These are phyloP conservation scores for Enteromius unitaeniatus DNA, from an alignment of 2,797 vertebrate species.

Conservation along the genomic window DNA sequence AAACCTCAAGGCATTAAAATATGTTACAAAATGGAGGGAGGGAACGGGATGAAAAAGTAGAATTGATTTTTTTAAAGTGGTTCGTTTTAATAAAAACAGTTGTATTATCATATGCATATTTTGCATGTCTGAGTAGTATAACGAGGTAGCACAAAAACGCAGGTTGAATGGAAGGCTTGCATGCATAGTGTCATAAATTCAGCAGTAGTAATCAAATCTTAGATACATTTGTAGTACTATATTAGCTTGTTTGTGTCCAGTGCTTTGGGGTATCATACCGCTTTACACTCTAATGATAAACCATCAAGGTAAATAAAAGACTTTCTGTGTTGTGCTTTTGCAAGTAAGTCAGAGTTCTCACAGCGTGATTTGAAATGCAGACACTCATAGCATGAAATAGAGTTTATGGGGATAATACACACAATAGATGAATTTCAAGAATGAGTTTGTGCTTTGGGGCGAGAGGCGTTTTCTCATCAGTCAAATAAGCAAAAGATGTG, in stretches of 20 bases:
- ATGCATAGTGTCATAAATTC: not conserved
- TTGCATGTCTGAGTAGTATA: not conserved
- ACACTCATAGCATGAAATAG: constrained; percentile 46
- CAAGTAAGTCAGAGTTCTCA: constrained; percentile 12
- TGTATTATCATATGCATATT: not conserved
- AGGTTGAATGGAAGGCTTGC: not conserved
- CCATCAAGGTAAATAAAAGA: constrained; percentile 35
- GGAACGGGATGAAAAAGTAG: constrained; percentile 19
- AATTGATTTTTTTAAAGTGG: constrained; percentile 34
- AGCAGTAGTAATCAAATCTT: constrained; percentile 3
- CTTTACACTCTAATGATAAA: constrained; percentile 16
- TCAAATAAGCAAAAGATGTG: constrained; percentile 46
- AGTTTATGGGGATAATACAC: constrained; percentile 50
- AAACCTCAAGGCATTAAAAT: constrained; percentile 31
- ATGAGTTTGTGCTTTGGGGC: constrained; percentile 53
- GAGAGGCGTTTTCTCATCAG: constrained; percentile 51
- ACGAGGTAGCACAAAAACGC: not conserved
- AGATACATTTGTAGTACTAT: not conserved
- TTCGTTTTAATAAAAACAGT: constrained; percentile 35
- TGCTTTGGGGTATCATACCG: constrained; percentile 1
- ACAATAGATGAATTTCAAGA: constrained; percentile 52
- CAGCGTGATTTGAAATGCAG: constrained; percentile 17
- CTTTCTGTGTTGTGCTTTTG: not conserved
- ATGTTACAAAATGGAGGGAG: constrained; percentile 16
- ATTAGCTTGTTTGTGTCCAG: constrained; percentile 5